Evolutionary conservation across 2,113 vertebrate species (phyloP), one percentile per base, ranked within the genome.

Genomic region (Apeltes quadracus): DNA sequence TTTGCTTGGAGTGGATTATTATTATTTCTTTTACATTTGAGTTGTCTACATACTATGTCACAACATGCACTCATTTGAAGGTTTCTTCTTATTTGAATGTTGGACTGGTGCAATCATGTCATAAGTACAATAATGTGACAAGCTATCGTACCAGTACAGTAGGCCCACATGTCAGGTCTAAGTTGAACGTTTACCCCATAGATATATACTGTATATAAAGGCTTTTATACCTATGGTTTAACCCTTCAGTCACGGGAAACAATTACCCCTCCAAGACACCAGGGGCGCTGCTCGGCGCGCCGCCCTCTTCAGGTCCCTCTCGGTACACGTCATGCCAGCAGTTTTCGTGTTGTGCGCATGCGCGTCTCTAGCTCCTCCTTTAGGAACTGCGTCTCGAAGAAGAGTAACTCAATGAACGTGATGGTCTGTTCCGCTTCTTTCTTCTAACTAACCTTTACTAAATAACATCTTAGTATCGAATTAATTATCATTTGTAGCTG

Each of bases 291-390:
- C 15, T n/a, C 10, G 20, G 43, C 7, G 0, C 14, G 7, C 13
- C 8, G 6, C 0, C 14, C 16, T 29, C 43, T 15, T 1, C 5
- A 16, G n/a, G 7, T 15, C 0, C 18, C 7, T 10, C 1, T 53
- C 56, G 11, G 78, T 74, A 81, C 87, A 89, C 87, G 87, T 89
- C 87, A 87, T 69, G 72, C 46, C 48, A 7, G 58, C 46, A 27
- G 57, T 44, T 39, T 62, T 27, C 7, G 61, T 20, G 3, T 3
- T 69, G 20, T 85, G 82, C 6, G 84, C 80, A 72, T 79, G 87
- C 82, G 77, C 59, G 0, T 1, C 1, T 0, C 0, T 0, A 27
- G 0, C 14, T 71, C 44, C 48, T 83, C 48, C 50, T 25, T 81
- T 75, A 29, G 2, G 7, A 3, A 14, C n/a, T 50, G 51, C 29